Evolutionary conservation across 1,140 invertebrate species (phyloP), one percentile per base, ranked within the genome.

Genomic region (Eubasilissa regina): DNA sequence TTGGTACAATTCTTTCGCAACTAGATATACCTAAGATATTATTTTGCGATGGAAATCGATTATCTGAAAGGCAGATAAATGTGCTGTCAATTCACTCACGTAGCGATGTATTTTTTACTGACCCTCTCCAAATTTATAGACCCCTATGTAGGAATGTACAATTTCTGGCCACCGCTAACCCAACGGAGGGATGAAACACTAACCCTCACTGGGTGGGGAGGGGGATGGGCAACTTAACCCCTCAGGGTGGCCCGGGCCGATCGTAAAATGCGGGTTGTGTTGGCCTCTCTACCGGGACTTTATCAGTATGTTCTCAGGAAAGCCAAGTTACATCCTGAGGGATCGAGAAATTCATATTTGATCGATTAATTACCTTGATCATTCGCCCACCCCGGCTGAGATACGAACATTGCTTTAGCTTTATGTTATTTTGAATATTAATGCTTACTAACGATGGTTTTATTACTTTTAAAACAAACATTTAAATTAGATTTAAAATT

Each of bases 131-230:
- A 70, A 70, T 70, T 70, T 70, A 70, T 70, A 70, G 66, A 51
- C n/a, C 66, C 47, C 66, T 45, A 70, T 70, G 45, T 70, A 70
- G 66, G 66, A 70, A 70, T 70, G 66, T 70, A 70, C 66, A 70
- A 70, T 70, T 70, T 51, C 45, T 70, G 66, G 66, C 47, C 45
- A 48, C 66, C 66, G 17, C 66, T 19, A 48, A 53, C 48, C 66
- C 66, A 48, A 45, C 45, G 45, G 47, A 70, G 64, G 64, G 7
- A 47, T 17, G 47, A 51, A 70, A 51, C 66, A 15, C 45, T 70
- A 70, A 70, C 66, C 66, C 66, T 70, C 51, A 48, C 45, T 10
- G 0, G 11, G 15, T 8, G 25, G 25, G 25, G 25, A 35, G 6
- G 25, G n/a, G 62, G 62, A 43, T 44, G 25, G 35, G 35, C 62